phyloP scores from a whole-genome alignment of 2,113 vertebrate genomes.

The Potamarius usumacintae region DNA sequence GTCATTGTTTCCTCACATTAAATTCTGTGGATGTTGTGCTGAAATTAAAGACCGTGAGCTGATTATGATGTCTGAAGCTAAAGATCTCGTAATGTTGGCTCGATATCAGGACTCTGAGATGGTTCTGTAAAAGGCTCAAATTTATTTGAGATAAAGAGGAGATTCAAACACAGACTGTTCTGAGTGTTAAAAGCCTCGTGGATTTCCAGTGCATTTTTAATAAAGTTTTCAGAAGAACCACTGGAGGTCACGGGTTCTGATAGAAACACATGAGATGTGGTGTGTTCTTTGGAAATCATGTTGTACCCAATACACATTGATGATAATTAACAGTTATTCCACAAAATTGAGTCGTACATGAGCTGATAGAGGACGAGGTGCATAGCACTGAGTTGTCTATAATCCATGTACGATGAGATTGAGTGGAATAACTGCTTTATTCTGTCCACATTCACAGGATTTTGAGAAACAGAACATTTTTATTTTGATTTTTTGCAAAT shows the following conservation, averaged over 20 bases:
- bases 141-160: background rate
- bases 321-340: no score
- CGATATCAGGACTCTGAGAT: background rate
- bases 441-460: no score
- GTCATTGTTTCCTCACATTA: background rate
- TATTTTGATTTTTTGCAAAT: no score
- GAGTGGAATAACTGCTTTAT: no score
- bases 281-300: background rate
- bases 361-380: no score
- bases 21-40: background rate
- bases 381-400: no score
- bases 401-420: no score
- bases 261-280: background rate
- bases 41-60: background rate
- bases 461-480: no score
- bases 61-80: background rate
- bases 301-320: no score
- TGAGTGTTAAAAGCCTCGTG: background rate
- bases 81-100: background rate
- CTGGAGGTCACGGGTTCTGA: background rate
- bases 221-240: background rate
- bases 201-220: background rate
- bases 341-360: no score
- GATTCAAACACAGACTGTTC: background rate
- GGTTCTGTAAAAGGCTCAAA: background rate